Evolutionary conservation across 2,888 invertebrate species (phyloP), one percentile per base, ranked within the genome.

Genomic region (Deilephila porcellus): DNA sequence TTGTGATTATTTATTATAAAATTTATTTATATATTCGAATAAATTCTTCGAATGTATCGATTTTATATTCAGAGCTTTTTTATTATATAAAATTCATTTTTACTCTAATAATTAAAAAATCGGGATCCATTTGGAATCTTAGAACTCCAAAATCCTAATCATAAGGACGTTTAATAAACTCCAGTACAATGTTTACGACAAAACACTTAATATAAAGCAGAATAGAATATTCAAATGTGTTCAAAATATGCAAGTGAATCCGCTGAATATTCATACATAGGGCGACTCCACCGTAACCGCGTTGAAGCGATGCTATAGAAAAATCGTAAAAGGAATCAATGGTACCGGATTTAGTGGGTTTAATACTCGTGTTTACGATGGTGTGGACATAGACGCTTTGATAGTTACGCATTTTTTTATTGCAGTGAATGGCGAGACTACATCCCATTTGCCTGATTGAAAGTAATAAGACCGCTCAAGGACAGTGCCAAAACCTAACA

Each of bases 291-390:
- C 0, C 20, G 8, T 20, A 67, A 45, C 60, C 60, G 60, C 67
- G 14, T 37, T 45, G 25, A 6, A 14, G 45, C 20, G 25, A 19
- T 2, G 45, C 45, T 45, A 45, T 45, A 25, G 67, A 67, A 67
- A 67, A 67, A 67, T 17, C 25, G 67, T 67, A 25, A 64, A 37
- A n/a, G 37, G 45, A 37, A 67, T 67, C 67, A 25, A 67, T 85
- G 83, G 84, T 82, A 80, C 76, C 82, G 84, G 87, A 86, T 85
- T 84, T 86, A 85, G 84, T 84, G 14, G 67, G 14, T 67, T 67
- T 67, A 67, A 67, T 52, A 37, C 45, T 52, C 14, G 45, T 52
- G 67, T 67, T 67, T 67, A 67, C 25, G 20, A 67, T 20, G 19
- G 20, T 25, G 20, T 67, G 14, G 45, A 67, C 67, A n/a, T 52